A percentile compares a stretch with the other conserved stretches of the same genome.
phyloP scores from a whole-genome alignment of 2,797 vertebrate genomes.

The Sphenopsis melanotis region DNA sequence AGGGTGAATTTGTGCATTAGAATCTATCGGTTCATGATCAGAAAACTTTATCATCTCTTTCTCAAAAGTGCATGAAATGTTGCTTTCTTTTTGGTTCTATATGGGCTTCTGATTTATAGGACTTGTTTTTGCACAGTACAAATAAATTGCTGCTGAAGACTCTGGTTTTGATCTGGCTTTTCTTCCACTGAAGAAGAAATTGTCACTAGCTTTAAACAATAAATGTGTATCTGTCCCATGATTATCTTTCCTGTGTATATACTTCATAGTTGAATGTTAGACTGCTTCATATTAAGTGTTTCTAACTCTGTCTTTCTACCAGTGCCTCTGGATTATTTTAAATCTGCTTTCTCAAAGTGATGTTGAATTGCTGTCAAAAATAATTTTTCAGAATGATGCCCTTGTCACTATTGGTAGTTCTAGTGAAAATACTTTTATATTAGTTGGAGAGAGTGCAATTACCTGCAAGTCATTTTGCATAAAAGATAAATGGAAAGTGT shows the following conservation, averaged over 20 bases:
- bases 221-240: background rate
- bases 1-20: background rate
- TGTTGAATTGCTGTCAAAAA: conserved; percentile 13
- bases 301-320: background rate
- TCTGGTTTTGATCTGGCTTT: background rate
- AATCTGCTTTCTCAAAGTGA: background rate
- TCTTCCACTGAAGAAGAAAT: background rate
- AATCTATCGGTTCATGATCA: rapidly evolving
- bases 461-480: conserved; percentile 27
- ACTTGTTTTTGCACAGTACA: background rate
- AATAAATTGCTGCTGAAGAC: background rate
- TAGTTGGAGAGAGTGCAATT: conserved; percentile 42
- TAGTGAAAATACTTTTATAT: conserved; percentile 31
- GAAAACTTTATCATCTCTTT: background rate
- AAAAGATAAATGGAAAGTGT: conserved; percentile 29
- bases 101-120: background rate
- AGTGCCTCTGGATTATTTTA: background rate
- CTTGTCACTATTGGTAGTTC: background rate
- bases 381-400: conserved; percentile 3
- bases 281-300: background rate
- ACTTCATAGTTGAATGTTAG: background rate
- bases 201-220: background rate
- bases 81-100: background rate
- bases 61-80: background rate
- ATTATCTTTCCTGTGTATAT: background rate